Base-by-base conservation (phyloP, 2,113 vertebrate species). In the Typhlomys cinereus region DNA sequence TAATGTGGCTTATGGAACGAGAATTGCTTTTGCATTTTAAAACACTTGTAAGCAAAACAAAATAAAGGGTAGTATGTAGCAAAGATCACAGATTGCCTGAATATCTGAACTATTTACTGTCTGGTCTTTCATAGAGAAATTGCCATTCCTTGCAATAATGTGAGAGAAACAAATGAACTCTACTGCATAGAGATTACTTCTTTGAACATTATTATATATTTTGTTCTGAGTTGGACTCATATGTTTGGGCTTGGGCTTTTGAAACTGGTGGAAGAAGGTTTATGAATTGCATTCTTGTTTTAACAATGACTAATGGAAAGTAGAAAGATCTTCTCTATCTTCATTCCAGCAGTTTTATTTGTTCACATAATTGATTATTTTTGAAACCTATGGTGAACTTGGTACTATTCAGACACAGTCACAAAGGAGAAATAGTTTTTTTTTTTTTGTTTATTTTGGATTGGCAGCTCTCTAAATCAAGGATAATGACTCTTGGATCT, bases 361-460 rank as follows among this genome's bases (percentile, higher is more conserved):
- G 27, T 87, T 92, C 39, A 75, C 59, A 34, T 76, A 86, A 94
- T 52, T 89, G 76, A 95, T 92, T 88, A 89, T 73, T 96, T 94
- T 92, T 81, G 25, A 95, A 93, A 71, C 13, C 78, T 80, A 85
- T 90, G 67, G 75, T 90, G 78, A 88, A 50, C 81, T 92, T 92
- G 57, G 59, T 92, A 61, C 76, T 89, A 80, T 39, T 62, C 75
- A 95, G 92, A 93, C 23, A 67, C 5, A 95, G 66, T 39, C 48
- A 84, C 75, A 94, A 81, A 89, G 88, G 31, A 92, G 39, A 95
- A 94, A 92, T 44, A 57, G 46, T 54, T 87, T 71, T 91, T 90
- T 54, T 52, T 50, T 79, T 59, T 18, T 48, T 93, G 57, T 92
- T 96, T 96, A 91, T 90, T 93, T 94, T 95, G 93, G 92, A 84